Evolutionary conservation across 2,797 vertebrate species (phyloP).

Genomic region (Selene dorsalis): DNA sequence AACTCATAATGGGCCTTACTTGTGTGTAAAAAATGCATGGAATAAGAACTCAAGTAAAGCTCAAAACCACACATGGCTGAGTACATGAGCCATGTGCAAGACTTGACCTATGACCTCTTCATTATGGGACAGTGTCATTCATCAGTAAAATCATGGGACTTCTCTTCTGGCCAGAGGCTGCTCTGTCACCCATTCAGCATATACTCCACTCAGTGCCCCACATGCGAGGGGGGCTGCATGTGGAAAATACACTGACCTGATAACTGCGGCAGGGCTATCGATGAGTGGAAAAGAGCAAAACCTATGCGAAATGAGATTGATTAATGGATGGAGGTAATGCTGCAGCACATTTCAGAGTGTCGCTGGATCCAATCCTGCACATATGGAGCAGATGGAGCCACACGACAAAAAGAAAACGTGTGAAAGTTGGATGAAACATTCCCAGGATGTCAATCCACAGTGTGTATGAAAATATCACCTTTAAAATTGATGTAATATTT

Average conservation of each 20-base stretch:
- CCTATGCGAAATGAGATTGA: conserved; percentile 59
- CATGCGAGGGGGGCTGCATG: conserved; percentile 57
- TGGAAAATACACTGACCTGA: conserved; percentile 71
- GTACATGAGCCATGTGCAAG: conserved; percentile 6
- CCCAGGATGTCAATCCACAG: conserved; percentile 2
- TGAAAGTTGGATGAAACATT: conserved; percentile 15
- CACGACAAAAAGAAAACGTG: background rate
- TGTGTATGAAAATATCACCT: background rate
- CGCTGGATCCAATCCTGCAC: conserved; percentile 3
- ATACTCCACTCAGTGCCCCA: conserved; percentile 35
- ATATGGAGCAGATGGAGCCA: conserved; percentile 30
- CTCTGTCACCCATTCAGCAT: conserved; percentile 40
- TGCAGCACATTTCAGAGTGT: conserved; percentile 3
- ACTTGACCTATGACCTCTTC: conserved; percentile 33
- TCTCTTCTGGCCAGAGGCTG: conserved; percentile 45
- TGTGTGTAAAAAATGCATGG: background rate
- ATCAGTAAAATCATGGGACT: conserved; percentile 13
- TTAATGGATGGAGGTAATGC: conserved; percentile 47
- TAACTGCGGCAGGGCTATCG: conserved; percentile 60
- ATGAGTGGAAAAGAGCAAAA: conserved; percentile 62
- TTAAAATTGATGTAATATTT: no score
- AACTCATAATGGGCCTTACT: background rate
- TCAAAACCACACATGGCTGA: background rate
- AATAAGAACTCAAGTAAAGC: background rate
- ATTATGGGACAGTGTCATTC: conserved; percentile 19